These are phyloP conservation scores for Cydia amplana DNA, from an alignment of 1,140 invertebrate species.

Conservation along the genomic window DNA sequence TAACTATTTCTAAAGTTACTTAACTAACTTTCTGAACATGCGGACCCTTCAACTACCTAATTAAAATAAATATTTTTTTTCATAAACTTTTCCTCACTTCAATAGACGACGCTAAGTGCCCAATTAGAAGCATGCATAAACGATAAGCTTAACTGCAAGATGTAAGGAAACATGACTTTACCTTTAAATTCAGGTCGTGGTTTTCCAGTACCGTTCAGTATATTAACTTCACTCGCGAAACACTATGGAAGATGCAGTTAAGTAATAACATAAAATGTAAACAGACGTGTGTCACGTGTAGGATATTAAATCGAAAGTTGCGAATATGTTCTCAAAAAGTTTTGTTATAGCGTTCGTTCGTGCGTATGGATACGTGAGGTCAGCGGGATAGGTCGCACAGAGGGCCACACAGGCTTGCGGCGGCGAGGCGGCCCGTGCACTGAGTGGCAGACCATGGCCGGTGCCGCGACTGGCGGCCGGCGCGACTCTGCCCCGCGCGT, in stretches of 20 bases:
- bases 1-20: constrained; percentile 67
- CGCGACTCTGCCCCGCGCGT: constrained; percentile 72
- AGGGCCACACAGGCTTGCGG: constrained; percentile 61
- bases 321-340: constrained; percentile 38
- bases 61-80: constrained; percentile 17
- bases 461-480: constrained; percentile 54
- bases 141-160: constrained; percentile 28
- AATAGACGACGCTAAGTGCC: constrained; percentile 14
- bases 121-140: constrained; percentile 13
- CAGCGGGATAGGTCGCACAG: constrained; percentile 42
- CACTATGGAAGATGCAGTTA: constrained; percentile 50
- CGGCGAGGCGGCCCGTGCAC: constrained; percentile 69
- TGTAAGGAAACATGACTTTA: constrained; percentile 50
- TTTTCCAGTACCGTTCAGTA: constrained; percentile 59
- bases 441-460: constrained; percentile 57
- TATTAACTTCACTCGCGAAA: constrained; percentile 65
- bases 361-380: constrained; percentile 40
- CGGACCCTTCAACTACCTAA: constrained; percentile 30
- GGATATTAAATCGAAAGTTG: constrained; percentile 38
- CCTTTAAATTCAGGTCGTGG: constrained; percentile 64
- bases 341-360: constrained; percentile 38
- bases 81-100: constrained; percentile 20
- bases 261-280: constrained; percentile 56
- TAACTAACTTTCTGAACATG: constrained; percentile 72
- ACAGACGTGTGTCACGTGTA: constrained; percentile 49